Evolutionary conservation across 2,888 invertebrate genomes (phyloP).

Genomic region (Cerastis leucographa): DNA sequence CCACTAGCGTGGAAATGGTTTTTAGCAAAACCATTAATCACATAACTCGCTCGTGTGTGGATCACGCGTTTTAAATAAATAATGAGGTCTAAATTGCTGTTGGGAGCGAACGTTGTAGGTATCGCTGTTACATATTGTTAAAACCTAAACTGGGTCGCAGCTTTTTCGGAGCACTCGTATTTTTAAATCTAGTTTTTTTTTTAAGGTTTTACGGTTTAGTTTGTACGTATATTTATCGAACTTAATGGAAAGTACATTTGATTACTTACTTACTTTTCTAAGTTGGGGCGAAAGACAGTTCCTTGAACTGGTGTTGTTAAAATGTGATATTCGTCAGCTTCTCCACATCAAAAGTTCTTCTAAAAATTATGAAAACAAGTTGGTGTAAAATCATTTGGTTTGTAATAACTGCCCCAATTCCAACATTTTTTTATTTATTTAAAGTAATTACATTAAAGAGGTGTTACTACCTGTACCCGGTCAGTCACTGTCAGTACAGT

Average conservation of each 20-base stretch:
- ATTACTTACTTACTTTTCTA: not conserved
- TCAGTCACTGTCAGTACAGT: no score
- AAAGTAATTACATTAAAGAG: no score
- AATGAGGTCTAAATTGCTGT: constrained; percentile 65
- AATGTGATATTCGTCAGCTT: not conserved
- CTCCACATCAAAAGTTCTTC: not conserved
- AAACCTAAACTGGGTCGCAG: constrained; percentile 49
- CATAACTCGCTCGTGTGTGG: constrained; percentile 53
- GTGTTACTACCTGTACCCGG: no score
- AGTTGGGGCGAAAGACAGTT: not conserved
- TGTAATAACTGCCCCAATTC: no score
- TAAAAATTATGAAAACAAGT: not conserved
- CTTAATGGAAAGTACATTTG: not conserved
- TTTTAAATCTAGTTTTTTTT: constrained; percentile 34
- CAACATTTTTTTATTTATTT: no score
- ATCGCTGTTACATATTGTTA: constrained; percentile 55
- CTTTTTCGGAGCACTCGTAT: constrained; percentile 30
- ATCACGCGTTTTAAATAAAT: constrained; percentile 64
- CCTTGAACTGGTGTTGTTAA: not conserved
- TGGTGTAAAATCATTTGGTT: not conserved
- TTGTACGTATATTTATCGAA: not conserved
- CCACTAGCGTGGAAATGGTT: constrained; percentile 60
- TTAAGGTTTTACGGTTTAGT: not conserved
- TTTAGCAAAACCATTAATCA: constrained; percentile 66
- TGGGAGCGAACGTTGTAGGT: constrained; percentile 45